Evolutionary conservation across 1,140 invertebrate genomes (phyloP).

Genomic region (Pomphorhynchus laevis): DNA sequence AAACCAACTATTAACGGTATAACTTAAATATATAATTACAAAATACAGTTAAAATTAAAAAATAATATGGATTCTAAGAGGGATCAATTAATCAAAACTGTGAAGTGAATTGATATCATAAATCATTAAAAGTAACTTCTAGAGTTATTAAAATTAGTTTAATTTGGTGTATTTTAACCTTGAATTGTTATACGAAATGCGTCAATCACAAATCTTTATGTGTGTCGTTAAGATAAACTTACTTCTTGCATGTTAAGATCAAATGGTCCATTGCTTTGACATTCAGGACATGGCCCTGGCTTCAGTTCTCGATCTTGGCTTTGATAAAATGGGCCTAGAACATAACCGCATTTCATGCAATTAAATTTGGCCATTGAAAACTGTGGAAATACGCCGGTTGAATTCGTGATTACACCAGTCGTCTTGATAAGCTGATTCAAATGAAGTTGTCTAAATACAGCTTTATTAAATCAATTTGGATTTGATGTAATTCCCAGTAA

Average conservation of each 20-base stretch:
- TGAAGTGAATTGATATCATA: no score
- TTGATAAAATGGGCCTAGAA: conserved; percentile 77
- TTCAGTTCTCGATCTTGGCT: conserved; percentile 51
- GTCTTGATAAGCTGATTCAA: conserved; percentile 63
- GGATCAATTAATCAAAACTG: no score
- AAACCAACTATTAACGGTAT: no score
- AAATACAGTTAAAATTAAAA: no score
- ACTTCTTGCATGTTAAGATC: conserved; percentile 35
- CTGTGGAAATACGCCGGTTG: conserved; percentile 73
- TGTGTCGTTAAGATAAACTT: conserved; percentile 15
- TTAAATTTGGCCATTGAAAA: conserved; percentile 77
- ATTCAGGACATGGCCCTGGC: conserved; percentile 75
- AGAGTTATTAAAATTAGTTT: no score
- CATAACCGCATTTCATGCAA: conserved; percentile 67
- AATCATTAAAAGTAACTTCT: no score
- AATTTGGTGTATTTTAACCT: no score
- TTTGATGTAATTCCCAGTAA: conserved; percentile 5
- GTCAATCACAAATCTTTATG: no score
- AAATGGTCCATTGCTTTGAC: conserved; percentile 78
- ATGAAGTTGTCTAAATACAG: conserved; percentile 41
- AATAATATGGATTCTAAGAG: no score
- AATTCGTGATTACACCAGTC: conserved; percentile 63
- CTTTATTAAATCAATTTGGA: no score
- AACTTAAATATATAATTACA: no score
- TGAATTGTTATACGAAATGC: background rate